These are phyloP conservation scores for Chrysolina oricalcia DNA, from an alignment of 2,888 invertebrate genomes.

Conservation along the genomic window DNA sequence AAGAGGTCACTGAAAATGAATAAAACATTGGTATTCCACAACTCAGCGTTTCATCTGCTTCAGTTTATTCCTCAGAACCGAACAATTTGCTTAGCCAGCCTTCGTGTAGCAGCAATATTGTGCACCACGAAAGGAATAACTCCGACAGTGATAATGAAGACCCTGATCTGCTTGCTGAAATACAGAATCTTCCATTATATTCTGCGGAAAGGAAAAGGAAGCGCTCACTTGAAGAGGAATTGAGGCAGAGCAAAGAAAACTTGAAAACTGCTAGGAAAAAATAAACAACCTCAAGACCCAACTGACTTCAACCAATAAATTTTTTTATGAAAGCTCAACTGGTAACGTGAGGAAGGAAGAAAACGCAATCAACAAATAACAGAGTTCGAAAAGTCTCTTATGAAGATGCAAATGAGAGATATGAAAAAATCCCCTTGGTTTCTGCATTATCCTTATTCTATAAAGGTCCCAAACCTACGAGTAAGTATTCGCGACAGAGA, in stretches of 20 bases:
- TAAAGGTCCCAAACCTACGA: too few species aligned
- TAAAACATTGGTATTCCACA: background rate
- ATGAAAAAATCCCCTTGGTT: too few species aligned
- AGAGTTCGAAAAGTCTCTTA: too few species aligned
- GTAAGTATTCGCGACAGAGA: too few species aligned
- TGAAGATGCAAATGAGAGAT: too few species aligned
- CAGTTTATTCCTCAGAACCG: background rate
- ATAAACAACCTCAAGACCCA: background rate
- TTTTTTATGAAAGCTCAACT: background rate
- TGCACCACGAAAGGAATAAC: background rate
- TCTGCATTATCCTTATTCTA: too few species aligned
- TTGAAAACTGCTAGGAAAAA: background rate
- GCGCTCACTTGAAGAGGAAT: background rate
- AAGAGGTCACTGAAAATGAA: too few species aligned
- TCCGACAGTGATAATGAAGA: background rate
- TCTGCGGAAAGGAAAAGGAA: background rate
- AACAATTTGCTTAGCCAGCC: background rate
- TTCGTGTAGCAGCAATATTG: background rate
- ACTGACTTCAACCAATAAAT: background rate
- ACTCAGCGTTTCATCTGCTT: background rate
- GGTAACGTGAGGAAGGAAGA: background rate
- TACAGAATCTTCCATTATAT: background rate
- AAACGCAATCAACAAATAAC: too few species aligned
- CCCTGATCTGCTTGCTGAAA: background rate
- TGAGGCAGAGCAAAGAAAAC: background rate